These are phyloP conservation scores for Nycteola revayana DNA, from an alignment of 2,888 invertebrate genomes.

Conservation along the genomic window DNA sequence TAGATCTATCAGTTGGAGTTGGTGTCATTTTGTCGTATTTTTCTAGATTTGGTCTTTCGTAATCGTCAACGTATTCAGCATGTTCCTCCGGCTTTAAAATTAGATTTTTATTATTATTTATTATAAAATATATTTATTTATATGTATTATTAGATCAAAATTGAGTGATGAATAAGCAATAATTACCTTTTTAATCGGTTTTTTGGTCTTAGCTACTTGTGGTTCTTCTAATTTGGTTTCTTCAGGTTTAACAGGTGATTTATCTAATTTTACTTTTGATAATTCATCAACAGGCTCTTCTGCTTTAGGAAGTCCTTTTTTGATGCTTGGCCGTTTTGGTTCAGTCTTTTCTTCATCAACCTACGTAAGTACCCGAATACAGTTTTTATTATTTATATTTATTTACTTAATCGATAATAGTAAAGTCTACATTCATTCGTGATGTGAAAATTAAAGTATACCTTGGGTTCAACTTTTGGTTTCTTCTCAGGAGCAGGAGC, in stretches of 20 bases:
- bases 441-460: constrained; percentile 24
- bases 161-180: not conserved
- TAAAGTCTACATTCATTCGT: not conserved
- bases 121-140: not conserved
- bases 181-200: constrained; percentile 64
- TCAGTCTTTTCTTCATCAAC: constrained; percentile 61
- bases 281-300: constrained; percentile 72
- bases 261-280: constrained; percentile 66
- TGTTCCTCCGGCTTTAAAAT: constrained; percentile 66
- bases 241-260: constrained; percentile 57
- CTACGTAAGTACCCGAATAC: constrained; percentile 31
- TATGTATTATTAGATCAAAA: not conserved
- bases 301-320: constrained; percentile 65
- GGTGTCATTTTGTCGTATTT: constrained; percentile 84
- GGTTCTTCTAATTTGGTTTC: constrained; percentile 64
- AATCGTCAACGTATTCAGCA: constrained; percentile 85
- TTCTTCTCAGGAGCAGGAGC: constrained; percentile 63
- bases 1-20: constrained; percentile 61
- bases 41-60: constrained; percentile 87
- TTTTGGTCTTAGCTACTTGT: constrained; percentile 64
- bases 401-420: not conserved
- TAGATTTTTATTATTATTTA: no score
- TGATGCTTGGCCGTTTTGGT: constrained; percentile 60
- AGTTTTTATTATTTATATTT: constrained; percentile 1
- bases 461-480: constrained; percentile 57